Evolutionary conservation across 2,113 vertebrate species (phyloP), one percentile per base, ranked within the genome.

Genomic region (Nyctibius bracteatus): DNA sequence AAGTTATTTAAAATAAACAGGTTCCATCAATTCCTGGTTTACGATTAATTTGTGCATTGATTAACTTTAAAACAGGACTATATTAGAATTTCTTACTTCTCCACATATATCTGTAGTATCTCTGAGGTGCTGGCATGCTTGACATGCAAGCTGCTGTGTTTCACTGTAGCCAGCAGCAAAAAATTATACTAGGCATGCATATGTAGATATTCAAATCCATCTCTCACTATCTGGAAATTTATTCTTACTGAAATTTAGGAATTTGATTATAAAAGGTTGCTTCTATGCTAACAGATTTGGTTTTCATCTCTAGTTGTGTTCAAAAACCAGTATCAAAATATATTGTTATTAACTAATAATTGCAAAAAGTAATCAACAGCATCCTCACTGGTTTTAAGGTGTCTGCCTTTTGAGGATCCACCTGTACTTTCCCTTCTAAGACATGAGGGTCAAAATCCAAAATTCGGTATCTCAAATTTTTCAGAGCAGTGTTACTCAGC

Each of bases 311-410:
- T 12, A 66, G 37, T 21, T 47, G 14, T 15, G 6, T 59, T 59
- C 79, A 85, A 82, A 87, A 82, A 30, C 33, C 77, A 54, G 1
- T 31, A 78, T n/a, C 37, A 67, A 67, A 91, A 43, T 27, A 44
- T 7, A 67, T 2, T 44, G 25, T 49, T 71, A 67, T 47, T 74
- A 86, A 65, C 23, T 22, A 67, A 8, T 47, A 83, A 78, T 13
- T 43, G 68, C 35, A 70, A 78, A 24, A 33, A 49, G 24, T 77
- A 89, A 79, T 58, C 33, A 61, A 27, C 43, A 55, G 54, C 44
- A 62, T 68, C 96, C 98, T 99, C 95, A 99, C 99, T 82, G 98
- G 99, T 98, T 99, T 99, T 82, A 97, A 74, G 41, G 97, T 90
- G 28, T 99, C 98, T 52, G 82, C 44, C n/a, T 90, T 97, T 87